Evolutionary conservation across 2,797 vertebrate species (phyloP), one percentile per base, ranked within the genome.

Genomic region (Peromyscus melanophrys): DNA sequence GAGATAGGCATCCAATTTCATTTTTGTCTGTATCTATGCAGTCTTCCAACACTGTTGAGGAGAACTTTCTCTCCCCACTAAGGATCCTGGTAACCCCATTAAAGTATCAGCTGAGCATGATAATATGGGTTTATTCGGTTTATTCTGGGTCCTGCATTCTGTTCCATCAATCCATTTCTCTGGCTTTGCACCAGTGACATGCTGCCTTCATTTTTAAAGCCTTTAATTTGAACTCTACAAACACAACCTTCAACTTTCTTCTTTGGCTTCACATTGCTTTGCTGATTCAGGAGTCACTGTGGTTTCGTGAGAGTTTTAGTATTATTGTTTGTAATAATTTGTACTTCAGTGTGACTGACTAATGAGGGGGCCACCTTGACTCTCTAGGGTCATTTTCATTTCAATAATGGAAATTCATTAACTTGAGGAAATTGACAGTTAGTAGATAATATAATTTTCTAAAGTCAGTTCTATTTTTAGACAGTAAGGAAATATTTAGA

Each of bases 241-340:
- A 37, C 23, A 37, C 52, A n/a, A 11, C 8, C 34, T 37, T 71
- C 43, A 69, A 52, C 34, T 55, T 55, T 71, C 61, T 67, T 67
- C 49, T 87, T 87, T 37, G 34, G 46, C 13, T 71, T 49, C 43
- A 67, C 61, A 85, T 7, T 67, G 17, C 25, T 67, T 49, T 49
- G 29, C 5, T 71, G 46, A 37, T 71, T 55, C 21, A 55, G 49
- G 46, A 87, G 23, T 16, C 34, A 27, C 34, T 71, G 65, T 6
- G 23, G 49, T 11, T 71, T 69, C 34, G 37, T 55, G 34, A 0
- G 0, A 27, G 23, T 55, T 37, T 27, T 52, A 69, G 23, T 52
- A 37, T 69, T 86, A 52, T 23, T 87, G 55, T 57, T 40, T 80
- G 77, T 92, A 78, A 87, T 83, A 69, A 92, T 55, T 90, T 92